Evolutionary conservation across 2,113 vertebrate species (phyloP), one percentile per base, ranked within the genome.

Genomic region (Leuciscus idus): DNA sequence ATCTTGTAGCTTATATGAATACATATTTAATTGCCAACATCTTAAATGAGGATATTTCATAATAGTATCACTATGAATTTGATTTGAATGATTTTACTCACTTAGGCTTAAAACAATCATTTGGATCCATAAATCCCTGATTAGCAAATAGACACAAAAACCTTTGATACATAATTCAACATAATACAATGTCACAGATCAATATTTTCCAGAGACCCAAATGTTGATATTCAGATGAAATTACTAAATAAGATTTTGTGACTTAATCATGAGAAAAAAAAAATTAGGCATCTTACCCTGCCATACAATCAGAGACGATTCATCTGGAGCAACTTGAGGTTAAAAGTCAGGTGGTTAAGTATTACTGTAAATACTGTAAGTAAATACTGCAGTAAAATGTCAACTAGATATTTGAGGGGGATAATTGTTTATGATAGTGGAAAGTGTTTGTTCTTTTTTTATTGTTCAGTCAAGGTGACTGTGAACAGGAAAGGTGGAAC

Each of bases 371-470:
- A 62, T 43, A 46, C 70, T 26, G 70, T 23, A 43, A 8, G 39
- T 43, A 46, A 43, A 73, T 70, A 73, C 70, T 73, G 70, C 39
- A 43, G 39, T 26, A n/a, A 73, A 46, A 46, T n/a, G 43, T 74
- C 23, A 74, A 26, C 23, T 48, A 74, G 43, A 48, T 74, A 26
- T 74, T 48, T 48, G 72, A 74, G 21, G 72, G 46, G 23, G 68
- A n/a, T 0, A 43, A 39, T n/a, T 73, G 10, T 73, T 73, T 73
- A 73, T 43, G 36, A 73, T n/a, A 11, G 36, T 43, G 36, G 4
- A 74, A 74, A 13, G 11, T 74, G 5, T 74, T 74, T 74, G 26
- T 74, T 26, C 26, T 11, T 74, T 74, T 74, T 74, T 48, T 12
- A 17, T 48, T 74, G 2, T 26, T 74, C 43, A 13, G 43, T 74